Percentiles rank a stretch among this genome's conserved stretches.
These are phyloP conservation scores for Atethmia centrago DNA, from an alignment of 2,888 invertebrate species.

Conservation along the genomic window DNA sequence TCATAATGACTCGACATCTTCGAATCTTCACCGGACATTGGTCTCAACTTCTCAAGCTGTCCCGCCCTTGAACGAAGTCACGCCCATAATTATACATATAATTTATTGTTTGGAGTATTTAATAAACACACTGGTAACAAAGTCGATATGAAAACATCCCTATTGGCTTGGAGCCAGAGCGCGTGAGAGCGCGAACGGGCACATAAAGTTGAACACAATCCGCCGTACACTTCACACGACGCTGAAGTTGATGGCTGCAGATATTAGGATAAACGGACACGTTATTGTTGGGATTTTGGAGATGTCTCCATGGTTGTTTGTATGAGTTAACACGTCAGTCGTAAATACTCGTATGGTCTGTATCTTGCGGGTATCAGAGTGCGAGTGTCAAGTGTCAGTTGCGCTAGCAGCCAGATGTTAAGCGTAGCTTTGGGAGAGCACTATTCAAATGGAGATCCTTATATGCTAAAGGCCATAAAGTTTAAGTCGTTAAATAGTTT, in stretches of 20 bases:
- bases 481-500: slow-evolving; percentile 17
- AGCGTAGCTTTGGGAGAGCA: background rate
- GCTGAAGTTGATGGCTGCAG: slow-evolving; percentile 48
- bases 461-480: slow-evolving; percentile 12
- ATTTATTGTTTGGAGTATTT: slow-evolving; percentile 48
- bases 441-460: slow-evolving; percentile 10
- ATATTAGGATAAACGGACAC: slow-evolving; percentile 53
- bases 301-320: slow-evolving; percentile 38
- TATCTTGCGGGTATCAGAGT: background rate
- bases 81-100: slow-evolving; percentile 51
- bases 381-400: background rate
- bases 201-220: slow-evolving; percentile 49
- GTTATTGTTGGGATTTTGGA: slow-evolving; percentile 35
- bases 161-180: slow-evolving; percentile 61
- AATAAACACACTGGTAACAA: slow-evolving; percentile 46
- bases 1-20: slow-evolving; percentile 30
- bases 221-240: slow-evolving; percentile 49
- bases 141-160: slow-evolving; percentile 54
- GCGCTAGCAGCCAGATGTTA: slow-evolving; percentile 20
- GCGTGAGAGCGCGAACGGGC: slow-evolving; percentile 50
- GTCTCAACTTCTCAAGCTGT: slow-evolving; percentile 23
- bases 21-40: slow-evolving; percentile 28
- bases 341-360: background rate
- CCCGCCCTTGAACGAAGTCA: slow-evolving; percentile 55
- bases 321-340: slow-evolving; percentile 11